Base-by-base conservation (phyloP, 2,797 vertebrate genomes). In the Halcyon smyrnensis region DNA sequence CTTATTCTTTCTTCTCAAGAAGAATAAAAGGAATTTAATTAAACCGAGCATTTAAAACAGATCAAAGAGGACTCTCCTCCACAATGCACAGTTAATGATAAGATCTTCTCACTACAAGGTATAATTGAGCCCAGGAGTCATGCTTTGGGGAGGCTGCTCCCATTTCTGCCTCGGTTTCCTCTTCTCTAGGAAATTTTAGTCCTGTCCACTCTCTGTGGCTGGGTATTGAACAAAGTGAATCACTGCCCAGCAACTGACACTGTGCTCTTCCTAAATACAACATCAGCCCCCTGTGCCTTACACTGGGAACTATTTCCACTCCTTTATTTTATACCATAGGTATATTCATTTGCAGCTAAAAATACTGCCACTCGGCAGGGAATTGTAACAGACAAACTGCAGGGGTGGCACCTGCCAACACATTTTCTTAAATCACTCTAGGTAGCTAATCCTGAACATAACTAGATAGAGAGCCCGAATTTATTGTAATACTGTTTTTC, bases 1-100 rank as follows among this genome's bases (percentile, higher is more conserved):
- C n/a, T 79, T 92, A 63, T 57, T 81, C 67, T 82, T 90, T 56
- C 67, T 90, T 78, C 65, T 78, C 14, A 20, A 71, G 73, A 53
- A 74, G 82, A 91, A 64, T 65, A 88, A 93, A 92, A 84, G 37
- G n/a, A 84, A 39, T 84, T 87, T 84, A 90, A 94, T 91, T 93
- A 93, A 91, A 86, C 24, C 11, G 30, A 84, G 59, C 63, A 63
- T 84, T 93, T 90, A 88, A 65, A 95, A 46, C 25, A 93, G 75
- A 96, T 94, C 80, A 95, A 93, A 93, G 90, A 64, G 48, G 63
- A 11, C 59, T 84, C 24, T 93, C 15, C 63, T 79, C 32, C 50
- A 46, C 46, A 64, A 7, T 5, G 6, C 67, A 21, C 2, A 9
- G 30, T 68, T 93, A 91, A 87, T 73, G 30, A 88, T 2, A 30